These are phyloP conservation scores for Drosophila auraria DNA, from an alignment of 1,140 invertebrate species.

Conservation along the genomic window DNA sequence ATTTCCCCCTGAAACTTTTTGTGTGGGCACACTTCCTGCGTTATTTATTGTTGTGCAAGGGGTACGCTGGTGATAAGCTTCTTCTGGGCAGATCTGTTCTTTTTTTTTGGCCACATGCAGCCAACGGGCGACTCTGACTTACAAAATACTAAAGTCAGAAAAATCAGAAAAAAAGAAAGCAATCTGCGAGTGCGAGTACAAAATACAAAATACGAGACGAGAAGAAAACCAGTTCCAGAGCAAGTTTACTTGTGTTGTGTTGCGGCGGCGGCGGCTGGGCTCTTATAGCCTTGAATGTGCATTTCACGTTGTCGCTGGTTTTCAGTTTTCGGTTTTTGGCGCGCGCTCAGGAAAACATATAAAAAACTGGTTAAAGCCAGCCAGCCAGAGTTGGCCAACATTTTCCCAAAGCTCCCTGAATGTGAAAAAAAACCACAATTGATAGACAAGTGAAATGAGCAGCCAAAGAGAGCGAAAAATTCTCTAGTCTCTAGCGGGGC, in stretches of 20 bases:
- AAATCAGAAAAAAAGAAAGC: conserved; percentile 73
- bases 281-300: conserved; percentile 76
- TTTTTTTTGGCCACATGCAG: conserved; percentile 70
- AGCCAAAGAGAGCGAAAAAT: conserved; percentile 27
- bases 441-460: conserved; percentile 66
- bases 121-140: conserved; percentile 32
- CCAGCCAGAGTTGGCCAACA: conserved; percentile 42
- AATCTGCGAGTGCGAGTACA: conserved; percentile 62
- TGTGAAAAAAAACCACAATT: conserved; percentile 17
- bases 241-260: conserved; percentile 47
- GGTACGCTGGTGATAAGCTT: conserved; percentile 23
- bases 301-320: conserved; percentile 68
- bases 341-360: conserved; percentile 63
- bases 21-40: conserved; percentile 67
- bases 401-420: conserved; percentile 40
- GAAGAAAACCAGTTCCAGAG: conserved; percentile 61
- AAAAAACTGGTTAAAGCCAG: conserved; percentile 41
- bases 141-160: conserved; percentile 21
- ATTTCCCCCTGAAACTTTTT: conserved; percentile 34
- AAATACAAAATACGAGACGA: conserved; percentile 39
- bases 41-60: conserved; percentile 40
- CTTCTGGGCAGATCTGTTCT: conserved; percentile 34
- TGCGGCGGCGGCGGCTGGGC: conserved; percentile 37
- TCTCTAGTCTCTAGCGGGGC: conserved; percentile 25
- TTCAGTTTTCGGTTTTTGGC: conserved; percentile 67